Base-by-base conservation (phyloP, 2,113 vertebrate genomes). In the Acanthochromis polyacanthus region DNA sequence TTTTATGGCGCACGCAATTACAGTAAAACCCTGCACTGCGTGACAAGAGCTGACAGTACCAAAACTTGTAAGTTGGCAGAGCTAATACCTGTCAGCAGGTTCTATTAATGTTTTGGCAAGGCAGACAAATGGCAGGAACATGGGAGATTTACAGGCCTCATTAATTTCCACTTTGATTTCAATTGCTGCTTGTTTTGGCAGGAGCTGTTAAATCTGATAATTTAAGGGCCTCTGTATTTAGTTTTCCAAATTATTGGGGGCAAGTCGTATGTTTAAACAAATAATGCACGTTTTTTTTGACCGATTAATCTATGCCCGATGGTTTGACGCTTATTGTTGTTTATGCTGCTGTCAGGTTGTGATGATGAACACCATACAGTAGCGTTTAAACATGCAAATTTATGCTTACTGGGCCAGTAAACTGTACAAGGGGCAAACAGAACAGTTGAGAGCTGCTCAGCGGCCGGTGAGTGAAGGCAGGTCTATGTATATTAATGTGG, bases 21-120 rank as follows among this genome's bases (percentile, higher is more conserved):
- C 55, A 64, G 52, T 66, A 71, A 70, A 84, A 82, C 25, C 63
- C 67, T 43, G n/a, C 60, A 60, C 55, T 59, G 61, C 51, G 57
- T 75, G 71, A 83, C 77, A 80, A 59, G 68, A 71, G 56, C 53
- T 83, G 71, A 80, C 78, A 85, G n/a, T 30, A 66, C 55, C 58
- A 52, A 76, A 78, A 79, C 62, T 10, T 63, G 63, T 67, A 30
- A 3, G 55, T 57, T 87, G 78, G 75, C 80, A 83, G 64, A 40
- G 65, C 53, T 40, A 52, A 60, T 19, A 8, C 36, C 71, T 69
- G 73, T 84, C 72, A 83, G 69, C 71, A 82, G 63, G 82, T 79
- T 64, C n/a, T 69, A 61, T 61, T 87, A 68, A 77, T 75, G 61
- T 70, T 83, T 68, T 81, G 79, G 70, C 84, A 71, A 77, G 40